These are phyloP conservation scores for Neodiprion lecontei DNA, from an alignment of 1,140 invertebrate genomes.

Conservation along the genomic window DNA sequence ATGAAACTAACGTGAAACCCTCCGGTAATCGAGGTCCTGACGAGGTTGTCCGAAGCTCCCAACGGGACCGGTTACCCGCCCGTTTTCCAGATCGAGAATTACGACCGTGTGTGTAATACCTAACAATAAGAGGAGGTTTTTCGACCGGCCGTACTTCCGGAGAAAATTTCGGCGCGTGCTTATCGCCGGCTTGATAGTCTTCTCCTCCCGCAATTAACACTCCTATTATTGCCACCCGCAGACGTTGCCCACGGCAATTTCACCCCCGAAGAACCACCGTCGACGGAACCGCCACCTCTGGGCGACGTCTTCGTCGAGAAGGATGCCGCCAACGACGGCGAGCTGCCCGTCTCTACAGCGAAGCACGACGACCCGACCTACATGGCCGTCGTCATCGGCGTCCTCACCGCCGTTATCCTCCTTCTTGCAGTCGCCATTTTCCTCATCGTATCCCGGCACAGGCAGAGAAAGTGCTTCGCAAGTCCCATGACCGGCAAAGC, in stretches of 20 bases:
- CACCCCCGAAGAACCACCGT: slow-evolving; percentile 65
- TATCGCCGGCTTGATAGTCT: neutral
- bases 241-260: slow-evolving; percentile 78
- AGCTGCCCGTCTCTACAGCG: slow-evolving; percentile 70
- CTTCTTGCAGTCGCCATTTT: slow-evolving; percentile 77
- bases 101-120: neutral
- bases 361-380: slow-evolving; percentile 77
- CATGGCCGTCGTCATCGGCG: slow-evolving; percentile 83
- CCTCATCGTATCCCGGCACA: slow-evolving; percentile 78
- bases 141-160: too few species aligned
- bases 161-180: too few species aligned
- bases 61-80: neutral
- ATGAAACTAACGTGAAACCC: neutral
- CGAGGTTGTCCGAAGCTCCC: neutral
- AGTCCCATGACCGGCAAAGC: slow-evolving; percentile 75
- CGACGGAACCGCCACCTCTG: slow-evolving; percentile 53
- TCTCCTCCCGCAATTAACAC: neutral
- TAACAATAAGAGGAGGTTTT: neutral
- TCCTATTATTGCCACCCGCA: slow-evolving; percentile 36
- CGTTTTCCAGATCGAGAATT: neutral
- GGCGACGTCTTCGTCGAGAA: slow-evolving; percentile 64
- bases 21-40: neutral
- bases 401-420: slow-evolving; percentile 79
- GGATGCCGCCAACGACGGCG: slow-evolving; percentile 54
- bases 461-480: slow-evolving; percentile 79